Conservation (phyloP, 1,140 invertebrate species). For the Nomia melanderi region DNA sequence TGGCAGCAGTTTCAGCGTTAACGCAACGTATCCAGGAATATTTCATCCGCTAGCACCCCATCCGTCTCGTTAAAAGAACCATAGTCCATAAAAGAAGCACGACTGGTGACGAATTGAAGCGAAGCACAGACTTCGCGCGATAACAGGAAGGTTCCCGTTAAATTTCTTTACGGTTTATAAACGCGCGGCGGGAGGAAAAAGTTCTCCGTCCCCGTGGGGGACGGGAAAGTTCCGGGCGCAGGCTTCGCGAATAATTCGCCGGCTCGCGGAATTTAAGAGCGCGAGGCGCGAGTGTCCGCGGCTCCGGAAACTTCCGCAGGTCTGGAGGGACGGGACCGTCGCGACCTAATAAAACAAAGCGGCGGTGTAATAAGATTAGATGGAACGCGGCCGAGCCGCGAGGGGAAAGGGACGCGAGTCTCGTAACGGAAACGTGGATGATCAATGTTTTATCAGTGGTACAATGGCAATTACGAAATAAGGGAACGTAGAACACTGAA, state of each 20-base stretch:
- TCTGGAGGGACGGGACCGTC: neutral
- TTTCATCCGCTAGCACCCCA: too few species aligned
- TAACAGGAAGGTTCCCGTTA: neutral
- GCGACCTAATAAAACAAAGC: conserved; percentile 9
- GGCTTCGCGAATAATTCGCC: conserved; percentile 7
- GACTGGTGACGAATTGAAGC: too few species aligned
- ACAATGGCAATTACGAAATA: too few species aligned
- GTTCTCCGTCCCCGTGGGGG: conserved; percentile 6
- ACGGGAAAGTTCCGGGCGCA: neutral
- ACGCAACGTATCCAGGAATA: too few species aligned
- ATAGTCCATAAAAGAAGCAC: too few species aligned
- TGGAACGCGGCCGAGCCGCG: too few species aligned
- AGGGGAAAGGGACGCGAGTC: neutral
- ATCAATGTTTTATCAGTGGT: too few species aligned
- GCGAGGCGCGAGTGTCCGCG: neutral
- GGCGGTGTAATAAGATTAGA: conserved; percentile 7
- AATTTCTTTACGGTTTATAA: conserved; percentile 37
- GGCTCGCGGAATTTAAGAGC: conserved; percentile 18
- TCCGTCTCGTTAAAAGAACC: too few species aligned
- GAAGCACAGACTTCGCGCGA: too few species aligned
- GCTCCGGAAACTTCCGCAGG: neutral
- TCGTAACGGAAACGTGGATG: neutral
- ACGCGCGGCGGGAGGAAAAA: conserved; percentile 3
- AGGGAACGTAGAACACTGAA: too few species aligned
- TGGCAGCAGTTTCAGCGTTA: too few species aligned